Evolutionary conservation across 2,113 vertebrate species (phyloP), one percentile per base, ranked within the genome.

Genomic region (Pterophyllum scalare): DNA sequence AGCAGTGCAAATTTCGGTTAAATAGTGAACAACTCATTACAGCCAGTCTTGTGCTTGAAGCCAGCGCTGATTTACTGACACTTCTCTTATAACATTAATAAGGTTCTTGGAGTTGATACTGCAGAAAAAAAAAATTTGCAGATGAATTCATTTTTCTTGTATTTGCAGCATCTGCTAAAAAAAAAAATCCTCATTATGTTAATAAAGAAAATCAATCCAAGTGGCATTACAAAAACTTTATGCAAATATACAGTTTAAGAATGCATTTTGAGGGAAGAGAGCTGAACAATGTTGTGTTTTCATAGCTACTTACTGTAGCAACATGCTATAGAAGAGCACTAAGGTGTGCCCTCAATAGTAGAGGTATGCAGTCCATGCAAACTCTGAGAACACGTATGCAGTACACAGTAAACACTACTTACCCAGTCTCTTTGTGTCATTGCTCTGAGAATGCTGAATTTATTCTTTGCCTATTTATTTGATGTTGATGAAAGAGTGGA

Each of bases 401-500:
- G 35, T 38, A 38, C 81, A 57, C 62, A 31, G 60, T 82, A 89
- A 80, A 84, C 31, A 15, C 43, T n/a, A 57, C 58, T 52, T 80
- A 80, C 60, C 65, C 46, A 3, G 74, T 77, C 72, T 67, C 67
- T 83, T 64, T 88, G 78, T 82, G 77, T 65, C 61, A 46, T 43
- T 60, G 49, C 56, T 85, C 81, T 0, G 11, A 74, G 80, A 35
- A 43, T 3, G 31, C 75, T 83, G 82, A 58, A 59, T 87, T 83
- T 86, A 92, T 81, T 82, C 84, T 81, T 90, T 62, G 57, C 83
- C 77, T 86, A 35, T 88, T 86, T 89, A 88, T 93, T 87, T 89
- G 88, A 92, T 89, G 90, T 60, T 79, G 89, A 92, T 91, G 91
- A 94, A 89, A 92, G 90, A 89, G 62, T 80, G 88, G 81, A 89